Evolutionary conservation across 2,113 vertebrate genomes (phyloP), one percentile per base, ranked within the genome.

Genomic region (Pituophis catenifer): DNA sequence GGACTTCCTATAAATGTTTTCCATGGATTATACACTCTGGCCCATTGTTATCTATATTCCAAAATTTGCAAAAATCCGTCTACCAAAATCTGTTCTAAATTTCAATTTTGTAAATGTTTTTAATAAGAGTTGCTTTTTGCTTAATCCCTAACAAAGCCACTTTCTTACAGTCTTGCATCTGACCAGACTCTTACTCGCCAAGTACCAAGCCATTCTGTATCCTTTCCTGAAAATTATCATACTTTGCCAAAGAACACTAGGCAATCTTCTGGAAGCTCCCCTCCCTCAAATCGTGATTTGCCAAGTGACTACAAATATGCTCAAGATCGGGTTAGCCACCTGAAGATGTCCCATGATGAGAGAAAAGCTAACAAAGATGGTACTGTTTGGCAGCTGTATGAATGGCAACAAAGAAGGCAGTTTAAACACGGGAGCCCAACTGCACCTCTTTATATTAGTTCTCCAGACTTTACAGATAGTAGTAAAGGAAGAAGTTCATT

Each of bases 261-360:
- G 93, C 98, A 98, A 17, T 98, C 98, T 33, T 98, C 97, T 1
- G 97, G 98, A 95, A 97, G 97, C 94, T 99, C 99, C 23, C 98
- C 99, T 1, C 98, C 98, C 15, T 95, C 96, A 92, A 96, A 97
- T 54, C 98, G 98, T 93, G 98, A 99, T 95, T 95, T 99, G 93
- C 99, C 99, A 7, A 99, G 99, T 29, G 99, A 99, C 97, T 99
- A 99, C 96, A 99, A 99, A 94, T 99, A 99, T 0, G 99, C 99
- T 0, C 99, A 99, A 54, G 99, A 99, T 96, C 98, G 99, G 0
- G 98, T 99, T 55, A 99, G 98, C 97, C 99, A 99, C 97, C 98
- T 99, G 97, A 99, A 99, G 96, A 99, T 99, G 99, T 99, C 99
- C 12, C 98, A 98, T 1, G 98, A 99, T 90, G 99, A 99, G 93